Evolutionary conservation across 1,140 invertebrate species (phyloP).

Genomic region (Drosophila aff.): DNA sequence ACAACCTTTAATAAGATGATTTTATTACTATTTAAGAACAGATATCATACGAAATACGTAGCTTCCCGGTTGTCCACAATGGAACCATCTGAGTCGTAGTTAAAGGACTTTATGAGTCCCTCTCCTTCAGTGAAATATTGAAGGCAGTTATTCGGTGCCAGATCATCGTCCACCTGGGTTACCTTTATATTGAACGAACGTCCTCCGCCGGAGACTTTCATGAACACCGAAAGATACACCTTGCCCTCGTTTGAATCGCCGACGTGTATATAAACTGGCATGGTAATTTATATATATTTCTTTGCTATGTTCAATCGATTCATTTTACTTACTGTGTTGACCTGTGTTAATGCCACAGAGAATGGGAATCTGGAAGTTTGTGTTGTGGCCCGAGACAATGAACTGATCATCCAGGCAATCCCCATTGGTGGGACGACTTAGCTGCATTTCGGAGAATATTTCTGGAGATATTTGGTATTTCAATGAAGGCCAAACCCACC

Average conservation of each 20-base stretch:
- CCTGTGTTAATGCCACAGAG: slow-evolving; percentile 91
- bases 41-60: slow-evolving; percentile 86
- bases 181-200: slow-evolving; percentile 89
- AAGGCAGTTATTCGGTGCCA: slow-evolving; percentile 88
- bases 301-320: neutral
- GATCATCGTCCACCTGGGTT: slow-evolving; percentile 85
- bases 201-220: slow-evolving; percentile 85
- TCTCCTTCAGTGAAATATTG: slow-evolving; percentile 88
- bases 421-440: slow-evolving; percentile 88
- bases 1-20: neutral
- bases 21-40: too few relatives aligned
- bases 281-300: neutral
- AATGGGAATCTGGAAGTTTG: slow-evolving; percentile 88
- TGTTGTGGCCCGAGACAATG: slow-evolving; percentile 89
- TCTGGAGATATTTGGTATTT: neutral
- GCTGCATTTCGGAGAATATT: slow-evolving; percentile 79
- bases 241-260: slow-evolving; percentile 87
- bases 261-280: slow-evolving; percentile 90
- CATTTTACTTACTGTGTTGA: slow-evolving; percentile 88
- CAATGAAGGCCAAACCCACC: slow-evolving; percentile 81
- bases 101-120: slow-evolving; percentile 90
- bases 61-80: slow-evolving; percentile 86
- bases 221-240: slow-evolving; percentile 88
- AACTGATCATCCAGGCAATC: slow-evolving; percentile 89
- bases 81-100: slow-evolving; percentile 88